phyloP scores from a whole-genome alignment of 2,113 vertebrate species.

The Melanostigma gelatinosum region DNA sequence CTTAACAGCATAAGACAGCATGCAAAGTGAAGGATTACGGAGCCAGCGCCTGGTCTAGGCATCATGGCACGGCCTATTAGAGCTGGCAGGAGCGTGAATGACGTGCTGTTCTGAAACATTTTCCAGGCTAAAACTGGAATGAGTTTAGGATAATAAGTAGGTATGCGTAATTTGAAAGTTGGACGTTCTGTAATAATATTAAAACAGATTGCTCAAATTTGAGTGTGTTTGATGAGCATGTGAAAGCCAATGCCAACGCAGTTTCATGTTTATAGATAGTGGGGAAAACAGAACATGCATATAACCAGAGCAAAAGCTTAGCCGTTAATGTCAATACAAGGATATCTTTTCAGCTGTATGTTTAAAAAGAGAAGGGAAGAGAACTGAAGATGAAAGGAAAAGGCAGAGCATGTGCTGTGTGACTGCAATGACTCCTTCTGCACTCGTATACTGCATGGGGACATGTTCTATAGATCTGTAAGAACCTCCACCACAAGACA shows the following conservation, averaged over 20 bases:
- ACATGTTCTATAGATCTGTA: conserved; percentile 1
- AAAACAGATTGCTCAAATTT: not conserved
- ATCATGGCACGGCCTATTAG: conserved; percentile 34
- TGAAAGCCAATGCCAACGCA: not conserved
- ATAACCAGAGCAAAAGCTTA: not conserved
- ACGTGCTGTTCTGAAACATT: conserved; percentile 27
- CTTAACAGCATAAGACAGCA: conserved; percentile 24
- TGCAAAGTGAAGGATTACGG: conserved; percentile 20
- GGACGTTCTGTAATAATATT: not conserved
- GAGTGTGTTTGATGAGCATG: not conserved
- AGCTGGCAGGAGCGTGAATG: conserved; percentile 30
- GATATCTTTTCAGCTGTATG: not conserved
- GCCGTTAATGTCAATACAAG: not conserved
- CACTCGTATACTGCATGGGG: not conserved
- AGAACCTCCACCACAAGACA: not conserved
- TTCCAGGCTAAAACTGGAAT: conserved; percentile 24
- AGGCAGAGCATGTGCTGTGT: not conserved
- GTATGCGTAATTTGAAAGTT: not conserved
- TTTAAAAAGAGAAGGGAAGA: not conserved
- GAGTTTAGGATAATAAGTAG: conserved; percentile 27
- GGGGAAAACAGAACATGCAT: not conserved
- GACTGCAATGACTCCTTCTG: not conserved
- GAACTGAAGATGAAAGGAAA: not conserved
- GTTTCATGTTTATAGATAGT: not conserved
- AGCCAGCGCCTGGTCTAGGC: conserved; percentile 17